phyloP scores from a whole-genome alignment of 2,888 invertebrate genomes.

The Apodemia mormo region DNA sequence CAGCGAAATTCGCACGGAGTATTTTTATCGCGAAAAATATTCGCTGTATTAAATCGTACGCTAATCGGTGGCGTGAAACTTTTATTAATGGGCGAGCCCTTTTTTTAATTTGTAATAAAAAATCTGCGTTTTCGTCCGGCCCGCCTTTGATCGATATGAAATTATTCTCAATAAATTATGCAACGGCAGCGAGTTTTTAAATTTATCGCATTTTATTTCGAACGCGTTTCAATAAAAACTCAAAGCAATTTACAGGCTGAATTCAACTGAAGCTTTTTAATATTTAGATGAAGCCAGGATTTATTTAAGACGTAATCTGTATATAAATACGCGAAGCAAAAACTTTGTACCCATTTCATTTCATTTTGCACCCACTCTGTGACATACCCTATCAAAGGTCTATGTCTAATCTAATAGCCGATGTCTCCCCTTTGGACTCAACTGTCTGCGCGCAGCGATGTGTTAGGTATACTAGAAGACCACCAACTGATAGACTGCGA shows the following conservation, averaged over 20 bases:
- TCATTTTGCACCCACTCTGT: too few species aligned
- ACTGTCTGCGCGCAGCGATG: too few species aligned
- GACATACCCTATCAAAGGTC: too few species aligned
- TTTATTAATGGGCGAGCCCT: constrained; percentile 48
- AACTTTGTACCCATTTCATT: too few species aligned
- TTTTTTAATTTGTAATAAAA: constrained; percentile 46
- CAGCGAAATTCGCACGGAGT: constrained; percentile 49
- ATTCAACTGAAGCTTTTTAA: constrained; percentile 33
- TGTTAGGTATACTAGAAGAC: too few species aligned
- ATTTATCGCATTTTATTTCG: constrained; percentile 51
- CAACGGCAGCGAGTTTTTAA: constrained; percentile 45
- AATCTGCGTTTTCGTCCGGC: constrained; percentile 43
- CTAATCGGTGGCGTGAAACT: constrained; percentile 50
- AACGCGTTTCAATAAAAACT: constrained; percentile 45
- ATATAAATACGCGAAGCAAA: too few species aligned
- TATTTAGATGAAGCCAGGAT: background rate
- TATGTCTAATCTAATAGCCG: too few species aligned
- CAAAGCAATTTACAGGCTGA: constrained; percentile 41
- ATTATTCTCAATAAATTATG: constrained; percentile 52
- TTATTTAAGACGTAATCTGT: background rate
- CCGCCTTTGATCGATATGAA: constrained; percentile 45
- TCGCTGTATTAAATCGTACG: constrained; percentile 49
- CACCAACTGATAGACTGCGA: too few species aligned
- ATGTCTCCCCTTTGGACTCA: too few species aligned
- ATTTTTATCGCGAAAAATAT: constrained; percentile 53